Evolutionary conservation across 2,888 invertebrate species (phyloP), one percentile per base, ranked within the genome.

Genomic region (Candidula unifasciata): DNA sequence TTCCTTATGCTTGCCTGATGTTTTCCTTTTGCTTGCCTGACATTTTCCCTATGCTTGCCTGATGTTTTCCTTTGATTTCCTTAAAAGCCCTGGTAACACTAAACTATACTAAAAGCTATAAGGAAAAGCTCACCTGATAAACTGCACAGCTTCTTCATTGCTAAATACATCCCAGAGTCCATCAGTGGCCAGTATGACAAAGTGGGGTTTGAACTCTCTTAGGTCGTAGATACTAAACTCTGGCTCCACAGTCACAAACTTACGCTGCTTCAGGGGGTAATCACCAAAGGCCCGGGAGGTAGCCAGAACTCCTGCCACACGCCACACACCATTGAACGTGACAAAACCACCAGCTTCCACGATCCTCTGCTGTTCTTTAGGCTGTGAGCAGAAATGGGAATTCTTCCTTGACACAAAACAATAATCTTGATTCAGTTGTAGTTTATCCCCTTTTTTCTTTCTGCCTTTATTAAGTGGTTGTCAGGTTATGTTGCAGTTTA

Each of bases 91-190:
- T n/a, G n/a, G n/a, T n/a, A n/a, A n/a, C n/a, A n/a, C n/a, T n/a
- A n/a, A n/a, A n/a, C n/a, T n/a, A n/a, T n/a, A n/a, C n/a, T n/a
- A n/a, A n/a, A n/a, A n/a, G n/a, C n/a, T n/a, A n/a, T n/a, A n/a
- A 2, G 3, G 60, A 3, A 60, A 60, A 24, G 30, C n/a, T 79
- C 64, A 85, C 94, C 96, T 96, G 82, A 98, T 96, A 93, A 96
- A 98, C 89, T 96, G 96, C 24, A 98, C 96, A 13, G 98, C 98
- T 94, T 98, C 98, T 93, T 98, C 98, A 94, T 98, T 98, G 71
- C 96, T 95, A 93, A 98, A 98, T 33, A 97, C 97, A 93, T 99
- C 99, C 98, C 98, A 99, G 57, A 99, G 95, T 2, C 99, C 99
- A 95, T 99, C 99, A 0, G 98, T 97, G 24, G 98, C 99, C 85